These are phyloP conservation scores for Melipona beecheii DNA, from an alignment of 2,888 invertebrate genomes.

Conservation along the genomic window DNA sequence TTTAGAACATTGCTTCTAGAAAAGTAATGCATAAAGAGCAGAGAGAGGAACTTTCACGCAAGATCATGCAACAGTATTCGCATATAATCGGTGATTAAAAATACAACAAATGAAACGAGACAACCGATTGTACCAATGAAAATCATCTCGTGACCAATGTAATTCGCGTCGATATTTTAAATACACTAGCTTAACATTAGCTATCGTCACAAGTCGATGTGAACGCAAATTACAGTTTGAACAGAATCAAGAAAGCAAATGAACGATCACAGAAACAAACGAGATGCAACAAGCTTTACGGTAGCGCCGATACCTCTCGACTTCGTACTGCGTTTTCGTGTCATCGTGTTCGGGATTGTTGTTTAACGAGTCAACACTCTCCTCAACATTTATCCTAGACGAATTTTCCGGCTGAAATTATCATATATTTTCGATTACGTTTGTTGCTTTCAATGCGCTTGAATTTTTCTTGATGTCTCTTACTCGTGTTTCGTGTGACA, in stretches of 20 bases:
- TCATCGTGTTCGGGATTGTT: slow-evolving; percentile 78
- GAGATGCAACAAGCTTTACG: slow-evolving; percentile 19
- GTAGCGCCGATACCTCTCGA: slow-evolving; percentile 77
- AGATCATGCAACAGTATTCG: neutral
- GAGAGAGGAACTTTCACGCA: neutral
- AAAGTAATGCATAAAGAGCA: neutral
- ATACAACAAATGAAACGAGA: neutral
- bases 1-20: neutral
- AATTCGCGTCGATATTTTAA: neutral
- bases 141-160: neutral
- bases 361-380: slow-evolving; percentile 80
- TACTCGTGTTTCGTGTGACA: slow-evolving; percentile 46
- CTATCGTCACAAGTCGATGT: neutral
- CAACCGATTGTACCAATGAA: neutral
- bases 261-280: neutral
- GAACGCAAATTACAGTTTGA: slow-evolving; percentile 1
- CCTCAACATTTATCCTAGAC: slow-evolving; percentile 79
- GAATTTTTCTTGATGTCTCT: neutral
- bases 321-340: slow-evolving; percentile 73
- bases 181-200: neutral
- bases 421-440: slow-evolving; percentile 42
- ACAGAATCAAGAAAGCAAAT: slow-evolving; percentile 2
- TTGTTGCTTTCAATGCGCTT: neutral
- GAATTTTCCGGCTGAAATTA: slow-evolving; percentile 73
- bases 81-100: neutral